Evolutionary conservation across 2,888 invertebrate species (phyloP).

Genomic region (Aradus depressus): DNA sequence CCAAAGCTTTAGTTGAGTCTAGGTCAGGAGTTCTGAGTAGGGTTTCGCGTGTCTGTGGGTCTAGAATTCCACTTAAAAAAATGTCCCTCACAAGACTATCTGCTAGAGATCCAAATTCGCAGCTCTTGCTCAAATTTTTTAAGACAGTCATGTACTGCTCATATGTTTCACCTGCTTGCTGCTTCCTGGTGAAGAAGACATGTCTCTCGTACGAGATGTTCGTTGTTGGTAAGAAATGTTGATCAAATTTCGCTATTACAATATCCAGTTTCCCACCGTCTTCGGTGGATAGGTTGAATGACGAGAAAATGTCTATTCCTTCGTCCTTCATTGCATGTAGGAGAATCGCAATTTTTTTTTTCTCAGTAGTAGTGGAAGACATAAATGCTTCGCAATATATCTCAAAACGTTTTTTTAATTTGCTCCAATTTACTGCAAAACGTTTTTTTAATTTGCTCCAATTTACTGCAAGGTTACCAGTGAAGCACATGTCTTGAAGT

Average conservation of each 20-base stretch:
- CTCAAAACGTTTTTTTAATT: too few species aligned
- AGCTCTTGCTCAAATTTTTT: conserved; percentile 1
- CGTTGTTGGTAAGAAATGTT: neutral
- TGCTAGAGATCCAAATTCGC: neutral
- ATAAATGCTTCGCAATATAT: too few species aligned
- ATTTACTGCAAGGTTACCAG: too few species aligned
- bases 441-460: too few species aligned
- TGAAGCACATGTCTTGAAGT: too few species aligned
- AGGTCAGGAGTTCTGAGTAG: conserved; percentile 4
- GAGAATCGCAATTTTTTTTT: conserved; percentile 10
- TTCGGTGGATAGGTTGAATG: neutral
- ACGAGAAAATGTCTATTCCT: conserved; percentile 6
- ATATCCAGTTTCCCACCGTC: neutral
- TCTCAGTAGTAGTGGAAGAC: too few species aligned
- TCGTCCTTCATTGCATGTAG: conserved; percentile 1
- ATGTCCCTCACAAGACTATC: conserved; percentile 10
- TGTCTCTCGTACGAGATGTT: conserved; percentile 4
- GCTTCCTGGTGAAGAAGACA: conserved; percentile 10
- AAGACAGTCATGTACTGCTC: conserved; percentile 12
- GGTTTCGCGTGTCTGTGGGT: neutral
- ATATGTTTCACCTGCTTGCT: conserved; percentile 7
- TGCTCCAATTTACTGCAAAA: too few species aligned
- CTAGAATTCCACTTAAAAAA: neutral
- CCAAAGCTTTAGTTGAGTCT: neutral
- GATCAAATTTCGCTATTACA: conserved; percentile 4